Percentiles rank a stretch among this genome's conserved stretches.
Evolutionary conservation across 2,888 invertebrate genomes (phyloP).

Genomic region (Lamproptera curius): DNA sequence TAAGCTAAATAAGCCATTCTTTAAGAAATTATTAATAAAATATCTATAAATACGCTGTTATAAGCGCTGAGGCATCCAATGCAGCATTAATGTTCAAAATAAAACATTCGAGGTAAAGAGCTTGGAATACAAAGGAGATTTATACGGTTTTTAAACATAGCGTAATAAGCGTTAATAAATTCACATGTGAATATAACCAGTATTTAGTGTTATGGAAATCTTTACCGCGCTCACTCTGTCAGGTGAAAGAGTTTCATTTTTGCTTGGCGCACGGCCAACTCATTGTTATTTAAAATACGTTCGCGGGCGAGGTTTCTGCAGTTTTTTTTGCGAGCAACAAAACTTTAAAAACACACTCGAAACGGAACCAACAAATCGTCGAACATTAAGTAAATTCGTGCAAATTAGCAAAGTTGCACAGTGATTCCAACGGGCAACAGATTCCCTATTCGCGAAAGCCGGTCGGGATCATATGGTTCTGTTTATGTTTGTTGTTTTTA

Average conservation of each 20-base stretch:
- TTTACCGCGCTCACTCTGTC: conserved; percentile 32
- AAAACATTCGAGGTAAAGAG: no score
- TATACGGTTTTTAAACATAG: neutral
- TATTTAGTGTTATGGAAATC: conserved; percentile 29
- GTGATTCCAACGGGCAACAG: conserved; percentile 41
- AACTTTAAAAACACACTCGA: conserved; percentile 27
- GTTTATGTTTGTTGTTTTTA: no score
- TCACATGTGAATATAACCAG: conserved; percentile 24
- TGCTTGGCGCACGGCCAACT: conserved; percentile 46
- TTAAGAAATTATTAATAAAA: no score
- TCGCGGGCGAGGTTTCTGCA: conserved; percentile 36
- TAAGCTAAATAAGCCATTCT: no score
- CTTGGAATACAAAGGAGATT: neutral
- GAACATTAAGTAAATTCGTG: conserved; percentile 58
- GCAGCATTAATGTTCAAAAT: no score
- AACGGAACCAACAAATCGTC: conserved; percentile 47
- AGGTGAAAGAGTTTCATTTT: conserved; percentile 49
- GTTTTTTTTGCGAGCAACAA: conserved; percentile 22
- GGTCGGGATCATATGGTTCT: no score
- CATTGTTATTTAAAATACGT: conserved; percentile 47
- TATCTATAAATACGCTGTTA: no score
- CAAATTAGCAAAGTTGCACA: conserved; percentile 54
- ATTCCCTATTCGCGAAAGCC: conserved; percentile 35
- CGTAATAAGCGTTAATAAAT: conserved; percentile 3
- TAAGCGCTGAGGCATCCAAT: no score